Base-by-base conservation (phyloP, 1,140 invertebrate genomes). In the Caenorhabditis briggsae region DNA sequence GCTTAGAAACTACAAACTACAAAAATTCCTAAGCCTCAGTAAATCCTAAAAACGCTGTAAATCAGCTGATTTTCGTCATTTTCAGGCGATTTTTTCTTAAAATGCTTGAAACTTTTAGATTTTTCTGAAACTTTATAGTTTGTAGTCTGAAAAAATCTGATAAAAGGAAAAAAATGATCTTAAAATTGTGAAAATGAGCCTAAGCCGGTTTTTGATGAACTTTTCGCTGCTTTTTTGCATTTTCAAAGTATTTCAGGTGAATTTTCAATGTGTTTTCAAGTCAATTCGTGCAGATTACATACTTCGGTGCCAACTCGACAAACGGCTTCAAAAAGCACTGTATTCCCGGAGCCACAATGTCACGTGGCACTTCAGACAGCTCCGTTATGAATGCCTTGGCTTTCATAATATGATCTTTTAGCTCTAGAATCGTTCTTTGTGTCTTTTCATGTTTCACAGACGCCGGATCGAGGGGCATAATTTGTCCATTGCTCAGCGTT, bases 291-390 rank as follows among this genome's bases (percentile, higher is more conserved):
- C n/a, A n/a, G n/a, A n/a, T n/a, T n/a, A 25, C 70, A 8, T 23
- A 78, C 70, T 78, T 78, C 20, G 70, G 70, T 11, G 58, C 83
- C 20, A 84, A 7, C 65, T 85, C 85, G 2, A 55, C 70, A 82
- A 83, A 87, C 2, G 86, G 86, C 14, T 87, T 64, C 16, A 83
- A 53, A 33, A 87, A 87, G 56, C 86, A 87, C 9, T 83, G 53
- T 18, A 41, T 23, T 48, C 74, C 59, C 0, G 86, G 86, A 18
- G 70, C 85, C 2, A 59, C 33, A 5, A 83, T 8, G 43, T 83
- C 43, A 5, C 20, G 25, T 20, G 25, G 53, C 23, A n/a, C 82
- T 41, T 83, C 58, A 5, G 82, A 12, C 25, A 61, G 8, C 16
- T 59, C 53, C 11, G 82, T 83, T 20, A 61, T 48, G n/a, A 83